These are phyloP conservation scores for Catocala nupta DNA, from an alignment of 2,888 invertebrate species.

Conservation along the genomic window DNA sequence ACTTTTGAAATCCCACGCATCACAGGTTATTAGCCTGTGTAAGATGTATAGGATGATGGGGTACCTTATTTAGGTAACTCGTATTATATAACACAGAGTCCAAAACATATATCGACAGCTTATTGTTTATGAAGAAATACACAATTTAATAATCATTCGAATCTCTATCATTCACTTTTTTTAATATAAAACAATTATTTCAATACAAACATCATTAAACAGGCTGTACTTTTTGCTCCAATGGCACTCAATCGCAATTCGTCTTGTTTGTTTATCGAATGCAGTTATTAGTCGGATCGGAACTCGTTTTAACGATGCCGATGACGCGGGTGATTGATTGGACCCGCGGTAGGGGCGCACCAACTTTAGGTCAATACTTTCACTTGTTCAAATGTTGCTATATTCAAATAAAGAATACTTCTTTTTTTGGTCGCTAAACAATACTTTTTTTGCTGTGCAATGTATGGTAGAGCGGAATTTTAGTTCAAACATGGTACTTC, in stretches of 20 bases:
- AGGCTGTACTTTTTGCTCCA: conserved; percentile 42
- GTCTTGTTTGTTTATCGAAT: conserved; percentile 56
- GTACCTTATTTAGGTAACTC: too few species aligned
- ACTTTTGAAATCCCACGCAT: too few species aligned
- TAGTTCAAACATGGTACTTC: too few species aligned
- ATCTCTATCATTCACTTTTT: conserved; percentile 1
- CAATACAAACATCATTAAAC: conserved; percentile 34
- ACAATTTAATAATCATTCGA: too few species aligned
- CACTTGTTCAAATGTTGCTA: conserved; percentile 7
- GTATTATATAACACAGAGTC: too few species aligned
- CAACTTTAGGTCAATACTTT: conserved; percentile 18
- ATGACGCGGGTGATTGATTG: conserved; percentile 66
- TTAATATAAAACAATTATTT: conserved; percentile 9
- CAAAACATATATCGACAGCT: too few species aligned
- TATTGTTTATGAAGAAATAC: too few species aligned
- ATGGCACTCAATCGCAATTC: conserved; percentile 31
- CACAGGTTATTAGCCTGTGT: too few species aligned
- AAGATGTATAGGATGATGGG: too few species aligned
- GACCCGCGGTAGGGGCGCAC: conserved; percentile 23
- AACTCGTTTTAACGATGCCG: conserved; percentile 53
- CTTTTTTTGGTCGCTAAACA: too few species aligned
- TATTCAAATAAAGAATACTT: background rate
- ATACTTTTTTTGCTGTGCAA: too few species aligned
- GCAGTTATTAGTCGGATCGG: conserved; percentile 51
- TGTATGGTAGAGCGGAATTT: too few species aligned